A percentile compares a stretch with the other conserved stretches of the same genome.
These are phyloP conservation scores for Craseonycteris thonglongyai DNA, from an alignment of 2,113 vertebrate genomes.

Conservation along the genomic window DNA sequence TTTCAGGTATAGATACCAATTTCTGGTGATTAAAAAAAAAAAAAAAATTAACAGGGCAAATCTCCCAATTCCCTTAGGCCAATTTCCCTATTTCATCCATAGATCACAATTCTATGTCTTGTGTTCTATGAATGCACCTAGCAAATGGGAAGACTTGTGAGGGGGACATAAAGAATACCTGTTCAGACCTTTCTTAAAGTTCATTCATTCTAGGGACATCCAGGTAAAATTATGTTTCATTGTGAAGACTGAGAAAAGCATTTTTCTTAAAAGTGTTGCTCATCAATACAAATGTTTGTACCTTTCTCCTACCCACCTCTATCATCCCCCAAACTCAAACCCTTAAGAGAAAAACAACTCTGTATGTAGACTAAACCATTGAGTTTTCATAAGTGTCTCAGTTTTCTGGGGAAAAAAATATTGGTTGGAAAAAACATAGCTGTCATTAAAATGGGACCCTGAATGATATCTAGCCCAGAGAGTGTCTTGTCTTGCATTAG, in stretches of 20 bases:
- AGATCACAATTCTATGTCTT: background rate
- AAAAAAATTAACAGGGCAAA: background rate
- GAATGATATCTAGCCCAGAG: background rate
- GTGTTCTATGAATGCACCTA: background rate
- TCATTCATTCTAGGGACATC: background rate
- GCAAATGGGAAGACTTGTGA: background rate
- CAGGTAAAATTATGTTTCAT: background rate
- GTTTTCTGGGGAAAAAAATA: background rate
- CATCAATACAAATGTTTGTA: background rate
- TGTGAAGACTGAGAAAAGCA: background rate
- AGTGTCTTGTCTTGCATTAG: background rate
- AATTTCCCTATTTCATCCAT: background rate
- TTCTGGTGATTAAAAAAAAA: background rate
- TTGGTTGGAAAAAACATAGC: background rate
- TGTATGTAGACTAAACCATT: background rate
- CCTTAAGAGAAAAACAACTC: background rate
- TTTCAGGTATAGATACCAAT: background rate
- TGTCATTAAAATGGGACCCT: background rate
- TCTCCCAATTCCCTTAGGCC: background rate
- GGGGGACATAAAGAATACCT: background rate
- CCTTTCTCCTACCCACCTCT: background rate
- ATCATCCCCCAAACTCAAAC: background rate
- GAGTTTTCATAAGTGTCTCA: background rate
- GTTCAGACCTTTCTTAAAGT: background rate
- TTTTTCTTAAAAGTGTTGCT: background rate